Evolutionary conservation across 2,113 vertebrate genomes (phyloP).

Genomic region (Porphyrio hochstetteri): DNA sequence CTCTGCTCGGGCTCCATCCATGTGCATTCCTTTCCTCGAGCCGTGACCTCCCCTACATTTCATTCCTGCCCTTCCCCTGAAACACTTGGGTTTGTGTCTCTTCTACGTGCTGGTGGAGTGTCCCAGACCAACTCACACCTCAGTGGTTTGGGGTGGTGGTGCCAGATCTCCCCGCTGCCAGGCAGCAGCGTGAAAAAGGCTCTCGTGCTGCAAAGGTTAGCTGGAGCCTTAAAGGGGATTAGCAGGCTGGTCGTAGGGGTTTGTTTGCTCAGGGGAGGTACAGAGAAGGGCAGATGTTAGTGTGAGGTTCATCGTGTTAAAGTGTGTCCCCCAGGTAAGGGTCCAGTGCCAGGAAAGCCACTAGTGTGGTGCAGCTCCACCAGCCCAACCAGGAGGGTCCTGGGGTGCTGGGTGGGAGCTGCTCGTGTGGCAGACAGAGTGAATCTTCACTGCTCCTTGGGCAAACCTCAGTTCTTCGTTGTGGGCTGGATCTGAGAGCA

Average conservation of each 20-base stretch:
- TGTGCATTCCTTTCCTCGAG: background rate
- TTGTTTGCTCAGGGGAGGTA: background rate
- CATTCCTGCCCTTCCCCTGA: background rate
- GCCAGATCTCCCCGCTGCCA: background rate
- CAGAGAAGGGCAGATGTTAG: fast-evolving
- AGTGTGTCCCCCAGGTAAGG: background rate
- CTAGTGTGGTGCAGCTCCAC: fast-evolving
- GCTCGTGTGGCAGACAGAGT: background rate
- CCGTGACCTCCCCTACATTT: fast-evolving
- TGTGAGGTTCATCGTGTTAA: background rate
- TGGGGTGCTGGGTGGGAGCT: background rate
- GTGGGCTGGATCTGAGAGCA: background rate
- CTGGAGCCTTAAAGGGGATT: background rate
- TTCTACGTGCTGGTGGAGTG: background rate
- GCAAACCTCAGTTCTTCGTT: background rate
- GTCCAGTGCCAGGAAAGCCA: background rate
- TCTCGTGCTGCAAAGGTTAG: background rate
- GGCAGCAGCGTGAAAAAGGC: background rate
- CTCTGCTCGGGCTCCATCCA: background rate
- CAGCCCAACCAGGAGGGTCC: background rate
- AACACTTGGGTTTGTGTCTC: background rate
- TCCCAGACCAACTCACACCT: fast-evolving
- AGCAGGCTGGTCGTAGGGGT: background rate
- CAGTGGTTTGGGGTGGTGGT: background rate
- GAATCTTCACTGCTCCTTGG: background rate